Percentiles rank a stretch among this genome's conserved stretches.
phyloP scores from a whole-genome alignment of 2,113 vertebrate genomes.

The Eleginops maclovinus region DNA sequence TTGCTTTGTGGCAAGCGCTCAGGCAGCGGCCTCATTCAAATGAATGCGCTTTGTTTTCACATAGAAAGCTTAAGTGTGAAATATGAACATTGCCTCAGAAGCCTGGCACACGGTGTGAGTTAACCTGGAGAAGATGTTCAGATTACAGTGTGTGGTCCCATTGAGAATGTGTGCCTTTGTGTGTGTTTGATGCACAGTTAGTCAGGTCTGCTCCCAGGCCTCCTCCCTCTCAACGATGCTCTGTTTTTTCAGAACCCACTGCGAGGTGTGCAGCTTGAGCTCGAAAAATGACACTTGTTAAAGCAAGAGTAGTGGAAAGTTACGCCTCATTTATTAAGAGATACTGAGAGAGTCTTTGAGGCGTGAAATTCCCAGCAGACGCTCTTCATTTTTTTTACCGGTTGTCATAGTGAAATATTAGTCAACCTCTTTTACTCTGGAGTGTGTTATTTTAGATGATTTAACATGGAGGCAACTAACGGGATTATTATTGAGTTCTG shows the following conservation, averaged over 20 bases:
- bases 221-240: constrained; percentile 18
- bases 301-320: background rate
- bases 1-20: background rate
- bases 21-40: background rate
- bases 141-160: background rate
- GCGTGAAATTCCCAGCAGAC: background rate
- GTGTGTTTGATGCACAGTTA: background rate
- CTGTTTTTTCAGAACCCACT: constrained; percentile 13
- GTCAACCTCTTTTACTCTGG: background rate
- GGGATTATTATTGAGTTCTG: no score
- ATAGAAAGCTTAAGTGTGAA: background rate
- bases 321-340: background rate
- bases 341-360: background rate
- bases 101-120: background rate
- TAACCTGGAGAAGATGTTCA: background rate
- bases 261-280: background rate
- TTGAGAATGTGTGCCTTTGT: constrained; percentile 1
- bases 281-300: constrained; percentile 19
- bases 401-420: constrained; percentile 10
- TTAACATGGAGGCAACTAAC: background rate
- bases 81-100: background rate
- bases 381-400: background rate
- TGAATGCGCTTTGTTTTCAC: background rate
- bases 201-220: constrained; percentile 8
- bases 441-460: background rate